Evolutionary conservation across 2,797 vertebrate species (phyloP), one percentile per base, ranked within the genome.

Genomic region (Hafferia zeledoni): DNA sequence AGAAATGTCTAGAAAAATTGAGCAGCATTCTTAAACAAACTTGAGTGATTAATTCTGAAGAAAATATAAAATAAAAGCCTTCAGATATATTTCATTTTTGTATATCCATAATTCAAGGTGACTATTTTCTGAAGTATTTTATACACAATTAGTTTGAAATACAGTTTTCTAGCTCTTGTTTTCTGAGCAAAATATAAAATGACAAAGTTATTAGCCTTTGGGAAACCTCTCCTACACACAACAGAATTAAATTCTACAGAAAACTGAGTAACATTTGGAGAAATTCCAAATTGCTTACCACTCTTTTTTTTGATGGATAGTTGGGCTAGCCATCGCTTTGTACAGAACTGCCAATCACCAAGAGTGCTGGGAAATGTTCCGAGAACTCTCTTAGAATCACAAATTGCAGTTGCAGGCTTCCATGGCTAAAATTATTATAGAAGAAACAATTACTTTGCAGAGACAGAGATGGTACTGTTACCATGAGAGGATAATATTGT

Each of bases 101-200:
- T 71, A 61, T 77, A n/a, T 83, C 81, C 46, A 17, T 87, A 95
- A 95, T 87, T 94, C 79, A 93, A 91, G 71, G 83, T 77, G 76
- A 95, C 80, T 96, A 50, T 95, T 97, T 92, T 92, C 78, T 65
- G 53, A 91, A 90, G 44, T 93, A 94, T 87, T 93, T 95, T 94
- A 49, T 85, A 91, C 8, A 11, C 61, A 96, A 92, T 96, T 96
- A 95, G 75, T 90, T 83, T 57, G 53, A 91, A 94, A 83, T 75
- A 60, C 13, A 37, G 50, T 86, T 64, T 90, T 94, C 70, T 92
- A 88, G 77, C 71, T 91, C 91, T 64, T 71, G 47, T 65, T 87
- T 89, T 92, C 78, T 85, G 81, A 96, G 82, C 49, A 92, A 92
- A 93, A 96, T 92, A 88, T 56, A 80, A 96, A 94, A 94, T 83